Evolutionary conservation across 2,797 vertebrate species (phyloP), one percentile per base, ranked within the genome.

Genomic region (Babyrousa celebensis): DNA sequence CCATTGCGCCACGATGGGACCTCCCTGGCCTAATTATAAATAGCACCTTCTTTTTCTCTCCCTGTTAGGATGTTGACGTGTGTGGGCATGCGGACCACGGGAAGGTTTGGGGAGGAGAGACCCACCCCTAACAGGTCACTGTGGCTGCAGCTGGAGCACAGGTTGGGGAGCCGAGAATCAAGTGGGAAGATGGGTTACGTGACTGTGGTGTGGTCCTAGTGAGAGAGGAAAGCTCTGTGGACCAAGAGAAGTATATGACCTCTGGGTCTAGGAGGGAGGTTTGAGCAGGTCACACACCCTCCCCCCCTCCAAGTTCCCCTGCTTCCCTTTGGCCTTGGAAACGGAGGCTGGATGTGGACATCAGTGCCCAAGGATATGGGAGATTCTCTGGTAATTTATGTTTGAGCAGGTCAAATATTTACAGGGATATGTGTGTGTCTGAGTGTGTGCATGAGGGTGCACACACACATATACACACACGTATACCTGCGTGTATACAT

Each of bases 391-490:
- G 6, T 67, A 11, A 21, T 67, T 87, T 72, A 40, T 56, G 77
- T 89, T 91, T 89, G 70, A 93, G 72, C 17, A 56, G 6, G 32
- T 63, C n/a, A 72, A 21, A 56, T 40, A 77, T 77, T 72, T 89
- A 48, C 29, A 87, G 23, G 36, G 71, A 2, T 70, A 6, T 52
- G 7, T 27, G 5, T 15, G 9, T 56, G 12, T 36, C 16, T 79
- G 29, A 54, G 27, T 62, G 8, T 72, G 83, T 68, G 21, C 17
- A 48, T 54, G 63, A 25, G 10, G 17, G 20, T 17, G 43, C 2
- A 9, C 18, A 23, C 18, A 11, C 8, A 7, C 21, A 6, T 36
- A 32, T 56, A n/a, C 29, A 27, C 21, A n/a, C 27, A 48, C 25
- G 12, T 23, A 3, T 48, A 63, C 11, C 20, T 0, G 0, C 25